phyloP scores from a whole-genome alignment of 2,113 vertebrate genomes.

The Pycnonotus jocosus region DNA sequence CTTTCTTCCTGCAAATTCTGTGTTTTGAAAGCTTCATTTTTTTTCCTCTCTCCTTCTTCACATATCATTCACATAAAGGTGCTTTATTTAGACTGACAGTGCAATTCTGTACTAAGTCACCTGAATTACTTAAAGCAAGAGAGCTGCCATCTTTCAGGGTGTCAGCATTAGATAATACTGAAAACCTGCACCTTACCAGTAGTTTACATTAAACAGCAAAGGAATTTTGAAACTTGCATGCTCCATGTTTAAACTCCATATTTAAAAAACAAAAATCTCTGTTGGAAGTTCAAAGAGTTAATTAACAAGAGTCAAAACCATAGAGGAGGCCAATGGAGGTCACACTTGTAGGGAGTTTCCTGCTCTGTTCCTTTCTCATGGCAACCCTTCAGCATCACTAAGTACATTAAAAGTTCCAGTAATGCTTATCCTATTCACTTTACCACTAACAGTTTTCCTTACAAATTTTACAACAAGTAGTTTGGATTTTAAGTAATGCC shows the following conservation, averaged over 20 bases:
- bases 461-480: not conserved
- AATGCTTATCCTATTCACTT: not conserved
- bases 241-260: not conserved
- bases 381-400: not conserved
- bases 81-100: not conserved
- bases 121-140: not conserved
- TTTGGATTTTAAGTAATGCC: conserved; percentile 13
- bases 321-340: not conserved
- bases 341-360: not conserved
- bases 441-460: not conserved
- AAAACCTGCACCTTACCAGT: not conserved
- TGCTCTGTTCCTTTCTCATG: not conserved
- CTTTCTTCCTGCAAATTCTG: not conserved
- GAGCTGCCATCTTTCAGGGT: not conserved
- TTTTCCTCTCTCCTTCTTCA: not conserved
- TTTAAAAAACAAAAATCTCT: not conserved
- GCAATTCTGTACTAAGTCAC: not conserved
- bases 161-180: not conserved
- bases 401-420: not conserved
- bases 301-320: not conserved
- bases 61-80: not conserved
- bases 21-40: not conserved
- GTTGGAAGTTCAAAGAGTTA: not conserved
- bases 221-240: not conserved
- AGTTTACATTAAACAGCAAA: not conserved